Conservation (phyloP, 1,140 invertebrate species). For the Sinella curviseta region DNA sequence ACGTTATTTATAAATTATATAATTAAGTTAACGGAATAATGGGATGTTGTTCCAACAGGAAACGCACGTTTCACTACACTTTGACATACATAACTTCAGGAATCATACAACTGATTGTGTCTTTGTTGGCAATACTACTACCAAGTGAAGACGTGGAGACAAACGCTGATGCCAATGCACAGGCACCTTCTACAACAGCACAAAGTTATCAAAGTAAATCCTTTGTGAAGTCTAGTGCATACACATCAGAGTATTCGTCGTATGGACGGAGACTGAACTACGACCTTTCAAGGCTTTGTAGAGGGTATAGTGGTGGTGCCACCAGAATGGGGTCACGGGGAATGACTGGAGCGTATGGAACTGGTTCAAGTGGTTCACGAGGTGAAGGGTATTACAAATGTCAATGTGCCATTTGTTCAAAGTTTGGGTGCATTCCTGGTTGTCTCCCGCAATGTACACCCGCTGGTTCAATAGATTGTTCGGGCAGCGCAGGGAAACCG, state of each 20-base stretch:
- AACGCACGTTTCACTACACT: not conserved
- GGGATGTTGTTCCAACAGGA: no score
- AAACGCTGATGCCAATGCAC: not conserved
- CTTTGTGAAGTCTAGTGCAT: not conserved
- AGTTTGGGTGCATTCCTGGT: not conserved
- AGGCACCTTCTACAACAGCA: not conserved
- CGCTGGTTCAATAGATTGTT: no score
- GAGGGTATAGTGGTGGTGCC: not conserved
- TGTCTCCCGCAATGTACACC: not conserved
- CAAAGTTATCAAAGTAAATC: not conserved
- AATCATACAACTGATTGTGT: conserved; percentile 27
- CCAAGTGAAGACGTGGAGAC: conserved; percentile 35
- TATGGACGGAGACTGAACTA: not conserved
- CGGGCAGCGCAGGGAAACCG: no score
- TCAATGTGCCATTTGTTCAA: not conserved
- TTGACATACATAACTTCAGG: conserved; percentile 27
- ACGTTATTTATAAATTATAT: not conserved
- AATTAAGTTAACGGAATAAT: not conserved
- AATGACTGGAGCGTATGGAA: not conserved
- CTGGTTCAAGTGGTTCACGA: not conserved
- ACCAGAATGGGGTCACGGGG: not conserved
- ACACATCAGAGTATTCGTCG: not conserved
- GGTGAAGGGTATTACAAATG: not conserved
- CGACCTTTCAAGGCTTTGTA: not conserved
- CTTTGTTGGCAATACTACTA: conserved; percentile 28